Conservation (phyloP, 2,888 invertebrate species). For the Phoenoteleia sp. region DNA sequence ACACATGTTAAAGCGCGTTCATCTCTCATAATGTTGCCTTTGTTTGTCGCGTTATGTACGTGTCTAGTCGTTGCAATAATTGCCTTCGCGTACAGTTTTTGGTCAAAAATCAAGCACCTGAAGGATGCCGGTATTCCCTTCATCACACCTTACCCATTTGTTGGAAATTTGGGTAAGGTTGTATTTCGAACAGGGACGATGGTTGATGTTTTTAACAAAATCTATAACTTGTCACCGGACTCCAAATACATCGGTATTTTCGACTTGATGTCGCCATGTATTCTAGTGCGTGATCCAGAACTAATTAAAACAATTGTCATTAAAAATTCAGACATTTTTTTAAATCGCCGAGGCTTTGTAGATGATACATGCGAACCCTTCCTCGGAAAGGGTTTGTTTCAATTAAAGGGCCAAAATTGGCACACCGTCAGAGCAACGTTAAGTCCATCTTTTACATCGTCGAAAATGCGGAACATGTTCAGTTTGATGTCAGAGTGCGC, state of each 20-base stretch:
- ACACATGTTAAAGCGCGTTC: slow-evolving; percentile 30
- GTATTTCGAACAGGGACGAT: slow-evolving; percentile 59
- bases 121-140: slow-evolving; percentile 58
- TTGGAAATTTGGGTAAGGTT: slow-evolving; percentile 73
- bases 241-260: slow-evolving; percentile 80
- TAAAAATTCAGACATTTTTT: slow-evolving; percentile 81
- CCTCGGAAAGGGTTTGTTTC: slow-evolving; percentile 75
- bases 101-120: slow-evolving; percentile 49
- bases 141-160: slow-evolving; percentile 63
- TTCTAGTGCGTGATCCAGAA: slow-evolving; percentile 81
- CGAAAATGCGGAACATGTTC: slow-evolving; percentile 88
- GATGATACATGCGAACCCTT: slow-evolving; percentile 74
- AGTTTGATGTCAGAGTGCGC: slow-evolving; percentile 86
- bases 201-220: slow-evolving; percentile 22
- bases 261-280: slow-evolving; percentile 77
- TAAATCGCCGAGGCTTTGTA: slow-evolving; percentile 77
- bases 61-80: slow-evolving; percentile 11
- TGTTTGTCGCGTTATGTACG: slow-evolving; percentile 21
- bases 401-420: slow-evolving; percentile 86
- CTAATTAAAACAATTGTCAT: slow-evolving; percentile 80
- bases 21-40: slow-evolving; percentile 36
- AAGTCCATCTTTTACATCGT: slow-evolving; percentile 88
- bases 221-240: slow-evolving; percentile 73
- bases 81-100: slow-evolving; percentile 34
- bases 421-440: slow-evolving; percentile 87